Percentiles rank a stretch among this genome's conserved stretches.
Evolutionary conservation across 2,888 invertebrate species (phyloP).

Genomic region (Deladenus siricidicola): DNA sequence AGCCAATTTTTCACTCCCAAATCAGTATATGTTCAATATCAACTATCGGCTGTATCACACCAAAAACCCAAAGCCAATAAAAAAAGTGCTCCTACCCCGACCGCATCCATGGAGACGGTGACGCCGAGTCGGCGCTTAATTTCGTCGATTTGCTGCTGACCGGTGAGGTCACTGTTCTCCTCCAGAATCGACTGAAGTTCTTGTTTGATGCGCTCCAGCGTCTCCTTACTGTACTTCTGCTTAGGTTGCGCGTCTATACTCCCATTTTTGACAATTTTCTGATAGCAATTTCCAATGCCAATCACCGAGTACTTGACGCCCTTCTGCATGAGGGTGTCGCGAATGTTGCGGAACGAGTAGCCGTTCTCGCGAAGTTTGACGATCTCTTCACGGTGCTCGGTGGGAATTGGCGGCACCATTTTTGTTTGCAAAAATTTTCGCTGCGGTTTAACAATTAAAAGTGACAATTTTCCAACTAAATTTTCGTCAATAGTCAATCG

Average conservation of each 20-base stretch:
- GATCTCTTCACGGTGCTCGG: not conserved
- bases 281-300: slow-evolving; percentile 3
- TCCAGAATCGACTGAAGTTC: not conserved
- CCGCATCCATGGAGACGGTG: not conserved
- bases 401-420: slow-evolving; percentile 3
- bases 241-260: slow-evolving; percentile 3
- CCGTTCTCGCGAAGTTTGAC: not conserved
- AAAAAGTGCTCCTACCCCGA: slow-evolving; percentile 1
- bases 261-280: slow-evolving; percentile 4
- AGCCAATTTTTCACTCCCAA: too few relatives aligned
- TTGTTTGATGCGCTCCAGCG: slow-evolving; percentile 1
- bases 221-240: slow-evolving; percentile 6
- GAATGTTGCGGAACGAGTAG: slow-evolving; percentile 1
- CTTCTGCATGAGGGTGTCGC: not conserved
- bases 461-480: not conserved
- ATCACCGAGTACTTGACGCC: slow-evolving; percentile 4
- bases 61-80: too few relatives aligned
- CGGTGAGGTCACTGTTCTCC: slow-evolving; percentile 4
- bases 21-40: too few relatives aligned
- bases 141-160: slow-evolving; percentile 5
- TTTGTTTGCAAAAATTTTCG: too few relatives aligned
- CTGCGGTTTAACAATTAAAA: not conserved
- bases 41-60: too few relatives aligned
- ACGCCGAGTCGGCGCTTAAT: not conserved
- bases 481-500: not conserved